Evolutionary conservation across 2,797 vertebrate species (phyloP), one percentile per base, ranked within the genome.

Genomic region (Buphagus erythrorhynchus): DNA sequence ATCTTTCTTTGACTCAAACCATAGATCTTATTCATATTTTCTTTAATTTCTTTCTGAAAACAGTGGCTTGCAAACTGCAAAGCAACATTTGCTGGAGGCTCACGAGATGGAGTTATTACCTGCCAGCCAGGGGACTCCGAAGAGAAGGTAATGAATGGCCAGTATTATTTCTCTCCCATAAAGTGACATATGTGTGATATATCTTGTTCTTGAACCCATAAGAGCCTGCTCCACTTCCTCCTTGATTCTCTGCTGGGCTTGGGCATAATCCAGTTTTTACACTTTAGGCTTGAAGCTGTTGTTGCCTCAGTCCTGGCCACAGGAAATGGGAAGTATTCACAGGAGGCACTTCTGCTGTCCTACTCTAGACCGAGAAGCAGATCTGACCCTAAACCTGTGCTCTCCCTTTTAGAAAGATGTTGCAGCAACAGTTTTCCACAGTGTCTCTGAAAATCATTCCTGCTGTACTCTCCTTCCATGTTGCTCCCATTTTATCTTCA

Each of bases 31-130:
- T 31, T 85, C 5, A 9, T 84, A 5, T 81, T 21, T 94, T 86
- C 93, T 90, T 88, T 29, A 33, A 85, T 86, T 91, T 86, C 42
- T 86, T 17, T 95, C 88, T 88, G 40, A 69, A 91, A 89, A 96
- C 94, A 99, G 99, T 99, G 99, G 99, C 97, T 99, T 95, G 99
- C 99, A 96, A 99, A 99, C 96, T 99, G 99, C 97, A 99, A 99
- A 96, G 99, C 99, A 96, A 99, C 99, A 0, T 99, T 99, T 98
- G 98, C 99, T 92, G 99, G 98, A 72, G 99, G 99, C 92, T 98
- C 99, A n/a, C 98, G 98, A 95, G 99, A 99, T 81, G 99, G 98
- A 29, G 99, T 99, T 68, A 99, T 99, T 62, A 99, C 99, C 77
- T 99, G 99, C 96, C 99, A 99, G 94, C 99, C 99, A 25, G 99